Conservation (phyloP, 2,888 invertebrate species). For the Ornithoptera priamus region DNA sequence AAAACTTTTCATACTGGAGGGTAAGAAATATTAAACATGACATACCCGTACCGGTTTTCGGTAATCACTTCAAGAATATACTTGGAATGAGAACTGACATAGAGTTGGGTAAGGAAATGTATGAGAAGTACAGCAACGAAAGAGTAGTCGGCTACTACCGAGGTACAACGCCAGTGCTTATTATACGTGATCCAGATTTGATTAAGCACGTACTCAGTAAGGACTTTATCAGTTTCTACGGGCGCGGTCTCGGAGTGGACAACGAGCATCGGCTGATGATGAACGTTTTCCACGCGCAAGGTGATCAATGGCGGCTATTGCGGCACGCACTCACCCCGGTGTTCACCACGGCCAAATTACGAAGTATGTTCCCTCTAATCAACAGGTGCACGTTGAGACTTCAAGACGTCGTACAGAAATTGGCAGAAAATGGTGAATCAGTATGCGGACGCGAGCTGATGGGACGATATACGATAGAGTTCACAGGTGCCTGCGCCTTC, state of each 20-base stretch:
- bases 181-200: slow-evolving; percentile 33
- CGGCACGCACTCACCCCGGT: slow-evolving; percentile 32
- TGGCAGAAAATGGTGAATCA: slow-evolving; percentile 21
- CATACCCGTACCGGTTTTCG: slow-evolving; percentile 51
- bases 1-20: slow-evolving; percentile 52
- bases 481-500: slow-evolving; percentile 35
- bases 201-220: slow-evolving; percentile 26
- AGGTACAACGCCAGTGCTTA: slow-evolving; percentile 31
- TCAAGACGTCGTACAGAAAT: slow-evolving; percentile 23
- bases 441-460: slow-evolving; percentile 33
- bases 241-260: slow-evolving; percentile 23
- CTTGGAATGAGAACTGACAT: slow-evolving; percentile 44
- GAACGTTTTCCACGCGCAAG: slow-evolving; percentile 33
- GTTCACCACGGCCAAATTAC: slow-evolving; percentile 32
- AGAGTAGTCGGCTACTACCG: slow-evolving; percentile 36
- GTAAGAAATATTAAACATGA: slow-evolving; percentile 53
- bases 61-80: slow-evolving; percentile 46
- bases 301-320: slow-evolving; percentile 34
- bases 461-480: slow-evolving; percentile 34
- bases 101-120: slow-evolving; percentile 41
- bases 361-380: slow-evolving; percentile 33
- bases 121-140: slow-evolving; percentile 36
- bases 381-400: slow-evolving; percentile 31
- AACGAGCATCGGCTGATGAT: slow-evolving; percentile 27
- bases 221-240: slow-evolving; percentile 26